A percentile compares a stretch with the other conserved stretches of the same genome.
These are phyloP conservation scores for Rhodophaea formosa DNA, from an alignment of 2,888 invertebrate genomes.

Conservation along the genomic window DNA sequence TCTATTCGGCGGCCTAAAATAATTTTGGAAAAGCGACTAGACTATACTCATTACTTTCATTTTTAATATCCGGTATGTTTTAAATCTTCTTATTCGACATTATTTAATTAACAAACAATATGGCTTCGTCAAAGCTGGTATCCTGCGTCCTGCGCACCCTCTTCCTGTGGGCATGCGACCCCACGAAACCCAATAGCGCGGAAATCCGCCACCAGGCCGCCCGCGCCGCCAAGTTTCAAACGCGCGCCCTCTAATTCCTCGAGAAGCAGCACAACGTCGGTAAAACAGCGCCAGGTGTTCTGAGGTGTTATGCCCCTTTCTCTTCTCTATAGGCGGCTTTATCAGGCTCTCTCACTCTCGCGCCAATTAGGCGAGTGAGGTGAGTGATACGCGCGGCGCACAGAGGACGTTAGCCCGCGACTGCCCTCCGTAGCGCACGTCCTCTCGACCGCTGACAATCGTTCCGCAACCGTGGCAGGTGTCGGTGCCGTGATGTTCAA, in stretches of 20 bases:
- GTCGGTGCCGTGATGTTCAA: constrained; percentile 65
- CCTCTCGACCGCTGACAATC: constrained; percentile 36
- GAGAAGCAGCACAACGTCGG: constrained; percentile 49
- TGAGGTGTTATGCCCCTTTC: constrained; percentile 50
- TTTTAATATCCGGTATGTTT: no score
- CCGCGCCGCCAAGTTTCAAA: constrained; percentile 43
- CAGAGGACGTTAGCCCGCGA: constrained; percentile 71
- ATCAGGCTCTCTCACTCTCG: constrained; percentile 55
- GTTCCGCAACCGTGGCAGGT: constrained; percentile 51
- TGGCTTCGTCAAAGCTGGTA: constrained; percentile 29
- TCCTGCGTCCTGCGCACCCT: constrained; percentile 24
- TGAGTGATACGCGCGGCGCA: constrained; percentile 43
- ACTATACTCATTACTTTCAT: no score
- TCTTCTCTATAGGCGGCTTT: constrained; percentile 55
- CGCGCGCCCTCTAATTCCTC: constrained; percentile 38
- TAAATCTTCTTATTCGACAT: neutral
- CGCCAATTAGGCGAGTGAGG: constrained; percentile 56
- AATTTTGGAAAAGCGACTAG: no score
- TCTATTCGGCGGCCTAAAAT: no score
- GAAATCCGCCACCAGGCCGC: constrained; percentile 54
- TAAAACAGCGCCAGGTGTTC: constrained; percentile 62
- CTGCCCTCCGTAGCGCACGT: constrained; percentile 55
- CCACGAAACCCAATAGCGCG: constrained; percentile 59
- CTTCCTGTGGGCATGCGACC: constrained; percentile 49
- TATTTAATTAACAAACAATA: constrained; percentile 23